Conservation (phyloP, 2,113 vertebrate genomes). For the Stictonetta naevosa region DNA sequence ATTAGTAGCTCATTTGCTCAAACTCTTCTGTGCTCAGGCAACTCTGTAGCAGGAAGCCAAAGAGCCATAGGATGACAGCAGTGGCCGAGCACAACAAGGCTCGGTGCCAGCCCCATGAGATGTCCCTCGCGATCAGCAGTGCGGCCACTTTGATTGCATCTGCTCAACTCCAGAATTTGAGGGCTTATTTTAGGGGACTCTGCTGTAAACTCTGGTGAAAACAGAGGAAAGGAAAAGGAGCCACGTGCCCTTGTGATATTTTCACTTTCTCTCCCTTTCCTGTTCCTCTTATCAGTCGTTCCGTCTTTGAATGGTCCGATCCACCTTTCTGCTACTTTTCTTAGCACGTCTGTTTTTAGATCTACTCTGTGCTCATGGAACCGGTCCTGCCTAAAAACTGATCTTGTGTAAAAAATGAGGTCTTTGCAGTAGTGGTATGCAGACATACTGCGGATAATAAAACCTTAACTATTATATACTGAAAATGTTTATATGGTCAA, state of each 20-base stretch:
- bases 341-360: not conserved
- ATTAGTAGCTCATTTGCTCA: not conserved
- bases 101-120: not conserved
- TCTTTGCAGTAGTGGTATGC: rapidly evolving
- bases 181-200: not conserved
- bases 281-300: not conserved
- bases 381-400: not conserved
- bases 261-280: not conserved
- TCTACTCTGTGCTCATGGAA: not conserved
- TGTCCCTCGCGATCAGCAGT: not conserved
- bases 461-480: not conserved
- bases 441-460: not conserved
- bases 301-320: not conserved
- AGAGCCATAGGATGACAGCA: slow-evolving; percentile 14
- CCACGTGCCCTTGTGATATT: not conserved
- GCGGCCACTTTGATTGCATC: not conserved
- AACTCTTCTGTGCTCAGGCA: not conserved
- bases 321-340: not conserved
- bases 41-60: not conserved
- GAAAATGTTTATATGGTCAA: not conserved
- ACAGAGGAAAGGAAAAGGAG: not conserved
- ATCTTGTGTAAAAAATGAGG: not conserved
- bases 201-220: not conserved
- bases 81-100: not conserved
- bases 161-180: not conserved